Base-by-base conservation (phyloP, 2,888 invertebrate species). In the Caenorhabditis drosophilae region DNA sequence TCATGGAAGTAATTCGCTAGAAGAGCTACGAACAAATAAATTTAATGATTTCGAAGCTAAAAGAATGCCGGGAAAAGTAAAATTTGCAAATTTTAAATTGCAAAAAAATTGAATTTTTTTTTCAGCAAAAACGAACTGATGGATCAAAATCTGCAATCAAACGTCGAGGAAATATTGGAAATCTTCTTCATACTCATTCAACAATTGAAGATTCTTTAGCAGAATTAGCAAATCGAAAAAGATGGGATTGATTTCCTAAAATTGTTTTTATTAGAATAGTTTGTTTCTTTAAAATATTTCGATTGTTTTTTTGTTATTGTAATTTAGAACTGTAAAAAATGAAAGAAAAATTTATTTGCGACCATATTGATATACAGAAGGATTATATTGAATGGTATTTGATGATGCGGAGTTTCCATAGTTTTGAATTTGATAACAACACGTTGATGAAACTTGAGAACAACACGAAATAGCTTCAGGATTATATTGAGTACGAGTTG, bases 161-260 rank as follows among this genome's bases (percentile, higher is more conserved):
- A 31, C 60, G 62, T 26, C 38, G 61, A 22, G 83, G 70, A 15
- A 83, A 83, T 51, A 59, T 79, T 40, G 83, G 83, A 49, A 83
- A 83, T 48, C 57, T 77, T 44, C 66, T 83, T 22, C 83, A 83
- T 57, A 42, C 54, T 12, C 78, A 79, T 51, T 52, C 69, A 23
- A 81, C 83, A 16, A 73, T 83, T 27, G 83, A 83, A 58, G 77
- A 80, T 40, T 64, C 76, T 3, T 49, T 83, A 27, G 53, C 70
- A 3, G 53, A 66, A 9, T 52, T 83, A 47, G 63, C 74, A 7
- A 51, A 64, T 26, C 57, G 78, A 42, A 81, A 84, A 55, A 80
- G 84, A 69, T 80, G 82, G 74, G 83, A 82, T 58, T 81, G 31
- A 31, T 31, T 12, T 31, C 31, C 31, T 31, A 9, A 9, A 12